Evolutionary conservation across 2,113 vertebrate species (phyloP).

Genomic region (Limnothrissa miodon): DNA sequence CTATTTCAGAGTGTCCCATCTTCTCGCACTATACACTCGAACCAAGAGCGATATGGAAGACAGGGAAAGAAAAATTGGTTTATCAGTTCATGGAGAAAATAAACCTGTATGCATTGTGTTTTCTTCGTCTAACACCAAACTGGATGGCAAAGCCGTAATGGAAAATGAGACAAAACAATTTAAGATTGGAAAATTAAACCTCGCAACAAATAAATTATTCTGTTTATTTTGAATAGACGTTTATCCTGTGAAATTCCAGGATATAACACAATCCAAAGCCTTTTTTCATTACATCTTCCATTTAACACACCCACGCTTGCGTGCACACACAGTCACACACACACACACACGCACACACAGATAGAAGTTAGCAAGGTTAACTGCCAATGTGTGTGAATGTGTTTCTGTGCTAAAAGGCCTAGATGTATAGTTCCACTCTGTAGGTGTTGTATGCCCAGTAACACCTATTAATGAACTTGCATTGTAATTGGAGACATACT

Average conservation of each 20-base stretch:
- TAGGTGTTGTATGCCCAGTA: too few species aligned
- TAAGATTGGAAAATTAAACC: not conserved
- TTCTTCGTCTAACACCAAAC: not conserved
- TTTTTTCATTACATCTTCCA: not conserved
- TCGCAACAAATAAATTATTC: not conserved
- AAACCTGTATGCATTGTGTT: not conserved
- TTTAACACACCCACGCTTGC: not conserved
- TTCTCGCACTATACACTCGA: not conserved
- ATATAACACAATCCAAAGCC: not conserved
- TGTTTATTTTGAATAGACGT: not conserved
- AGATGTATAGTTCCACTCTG: too few species aligned
- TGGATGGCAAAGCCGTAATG: not conserved
- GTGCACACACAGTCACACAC: not conserved
- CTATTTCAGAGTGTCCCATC: not conserved
- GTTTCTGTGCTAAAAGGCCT: not conserved
- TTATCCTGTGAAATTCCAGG: not conserved
- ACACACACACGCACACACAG: not conserved
- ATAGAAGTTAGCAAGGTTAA: conserved; percentile 41
- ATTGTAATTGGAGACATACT: conserved; percentile 3
- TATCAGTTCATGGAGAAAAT: not conserved
- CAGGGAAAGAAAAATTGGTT: not conserved
- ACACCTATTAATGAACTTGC: too few species aligned
- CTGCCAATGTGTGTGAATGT: conserved; percentile 24
- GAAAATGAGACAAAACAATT: not conserved
- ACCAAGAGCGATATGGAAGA: not conserved